phyloP scores from a whole-genome alignment of 2,888 invertebrate species.

The Hyposoter didymator region DNA sequence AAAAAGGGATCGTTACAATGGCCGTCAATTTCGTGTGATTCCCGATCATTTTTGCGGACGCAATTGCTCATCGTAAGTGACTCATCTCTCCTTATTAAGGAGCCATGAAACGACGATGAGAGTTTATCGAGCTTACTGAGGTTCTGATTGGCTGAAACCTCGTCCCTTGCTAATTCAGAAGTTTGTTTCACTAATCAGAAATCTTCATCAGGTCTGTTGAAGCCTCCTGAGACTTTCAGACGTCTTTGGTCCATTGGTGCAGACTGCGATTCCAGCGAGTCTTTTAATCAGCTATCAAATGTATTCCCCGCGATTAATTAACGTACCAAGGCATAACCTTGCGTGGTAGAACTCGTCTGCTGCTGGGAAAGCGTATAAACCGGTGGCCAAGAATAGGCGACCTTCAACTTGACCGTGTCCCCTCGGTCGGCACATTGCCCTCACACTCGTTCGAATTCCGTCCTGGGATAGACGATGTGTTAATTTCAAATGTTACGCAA shows the following conservation, averaged over 20 bases:
- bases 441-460: conserved; percentile 20
- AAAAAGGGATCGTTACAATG: not conserved
- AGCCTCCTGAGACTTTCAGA: not conserved
- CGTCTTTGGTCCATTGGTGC: not conserved
- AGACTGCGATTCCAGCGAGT: not conserved
- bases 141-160: not conserved
- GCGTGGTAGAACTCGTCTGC: not conserved
- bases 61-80: not conserved
- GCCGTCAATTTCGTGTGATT: not conserved
- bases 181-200: not conserved
- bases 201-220: not conserved
- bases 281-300: not conserved
- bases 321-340: not conserved
- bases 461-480: conserved; percentile 20
- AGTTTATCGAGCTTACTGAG: not conserved
- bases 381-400: conserved; percentile 62
- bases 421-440: not conserved
- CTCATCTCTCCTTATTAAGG: not conserved
- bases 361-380: not conserved
- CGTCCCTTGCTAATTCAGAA: not conserved
- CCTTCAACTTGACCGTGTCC: conserved; percentile 81
- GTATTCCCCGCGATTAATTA: not conserved
- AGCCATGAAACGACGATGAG: not conserved
- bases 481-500: conserved; percentile 37
- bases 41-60: not conserved